Percentiles rank a stretch among this genome's conserved stretches.
These are phyloP conservation scores for Coregonus ussuriensis DNA, from an alignment of 2,797 vertebrate genomes.

Conservation along the genomic window DNA sequence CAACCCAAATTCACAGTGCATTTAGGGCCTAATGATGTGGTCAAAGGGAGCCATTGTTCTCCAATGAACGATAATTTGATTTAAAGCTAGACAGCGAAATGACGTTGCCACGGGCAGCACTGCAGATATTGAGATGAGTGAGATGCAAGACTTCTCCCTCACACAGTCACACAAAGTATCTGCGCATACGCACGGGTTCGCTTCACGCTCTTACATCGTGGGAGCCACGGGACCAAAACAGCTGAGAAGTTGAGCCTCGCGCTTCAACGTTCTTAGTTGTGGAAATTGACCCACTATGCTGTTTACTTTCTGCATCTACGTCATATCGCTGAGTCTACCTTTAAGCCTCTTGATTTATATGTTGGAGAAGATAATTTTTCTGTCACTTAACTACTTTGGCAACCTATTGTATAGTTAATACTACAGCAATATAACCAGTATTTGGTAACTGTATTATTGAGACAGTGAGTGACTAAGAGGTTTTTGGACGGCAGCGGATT, in stretches of 20 bases:
- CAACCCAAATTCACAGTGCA: neutral
- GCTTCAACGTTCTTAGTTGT: no score
- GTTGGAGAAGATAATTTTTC: neutral
- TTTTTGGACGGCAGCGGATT: neutral
- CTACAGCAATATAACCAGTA: neutral
- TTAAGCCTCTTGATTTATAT: constrained; percentile 5
- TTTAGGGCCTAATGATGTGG: constrained; percentile 11
- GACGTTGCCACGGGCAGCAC: neutral
- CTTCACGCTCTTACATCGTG: no score
- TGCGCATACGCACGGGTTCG: no score
- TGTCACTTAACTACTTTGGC: neutral
- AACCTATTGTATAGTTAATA: neutral
- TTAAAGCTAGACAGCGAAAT: neutral
- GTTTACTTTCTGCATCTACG: no score
- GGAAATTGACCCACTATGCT: no score
- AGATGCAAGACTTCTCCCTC: no score
- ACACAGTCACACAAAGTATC: no score
- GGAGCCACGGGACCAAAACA: no score
- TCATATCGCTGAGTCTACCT: neutral
- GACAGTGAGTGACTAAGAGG: neutral
- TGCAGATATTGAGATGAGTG: neutral
- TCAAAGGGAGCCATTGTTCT: constrained; percentile 26
- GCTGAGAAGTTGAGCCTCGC: no score
- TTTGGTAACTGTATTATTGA: neutral
- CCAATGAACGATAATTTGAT: constrained; percentile 6